A percentile compares a stretch with the other conserved stretches of the same genome.
These are phyloP conservation scores for Rosalia funebris DNA, from an alignment of 2,888 invertebrate genomes.

Conservation along the genomic window DNA sequence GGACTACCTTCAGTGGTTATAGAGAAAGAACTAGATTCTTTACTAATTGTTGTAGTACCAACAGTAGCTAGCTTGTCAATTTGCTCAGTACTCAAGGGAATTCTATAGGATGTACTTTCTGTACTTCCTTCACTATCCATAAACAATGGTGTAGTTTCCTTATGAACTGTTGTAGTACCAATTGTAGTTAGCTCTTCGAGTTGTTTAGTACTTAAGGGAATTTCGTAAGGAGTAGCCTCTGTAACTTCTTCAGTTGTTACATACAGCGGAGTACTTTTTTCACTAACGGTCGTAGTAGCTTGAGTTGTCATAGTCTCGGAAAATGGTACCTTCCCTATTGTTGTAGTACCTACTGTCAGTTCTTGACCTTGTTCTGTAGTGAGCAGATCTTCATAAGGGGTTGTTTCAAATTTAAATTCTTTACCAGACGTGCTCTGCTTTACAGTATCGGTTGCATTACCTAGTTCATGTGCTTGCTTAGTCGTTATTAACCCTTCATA, in stretches of 20 bases:
- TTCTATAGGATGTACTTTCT: slow-evolving; percentile 8
- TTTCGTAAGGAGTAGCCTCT: background rate
- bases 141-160: slow-evolving; percentile 1
- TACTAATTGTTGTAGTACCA: slow-evolving; percentile 2
- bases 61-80: slow-evolving; percentile 10
- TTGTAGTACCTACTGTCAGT: slow-evolving; percentile 30
- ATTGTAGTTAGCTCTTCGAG: background rate
- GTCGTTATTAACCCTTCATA: background rate
- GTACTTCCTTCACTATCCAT: background rate
- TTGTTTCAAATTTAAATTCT: background rate
- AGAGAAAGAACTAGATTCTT: background rate
- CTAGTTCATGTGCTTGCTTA: slow-evolving; percentile 2
- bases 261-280: slow-evolving; percentile 28
- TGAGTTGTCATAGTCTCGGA: background rate
- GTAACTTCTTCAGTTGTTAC: slow-evolving; percentile 9
- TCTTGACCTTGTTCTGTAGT: background rate
- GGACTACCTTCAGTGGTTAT: slow-evolving; percentile 20
- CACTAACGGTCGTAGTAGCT: background rate
- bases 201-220: background rate
- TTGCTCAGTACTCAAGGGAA: slow-evolving; percentile 1
- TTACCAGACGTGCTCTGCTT: background rate
- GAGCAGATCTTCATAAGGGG: background rate
- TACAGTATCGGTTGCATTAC: background rate
- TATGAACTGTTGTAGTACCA: background rate
- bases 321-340: background rate